A percentile compares a stretch with the other conserved stretches of the same genome.
phyloP scores from a whole-genome alignment of 37 sponge, comb jelly and placozoan species.

The Cladorhizidae sp. region DNA sequence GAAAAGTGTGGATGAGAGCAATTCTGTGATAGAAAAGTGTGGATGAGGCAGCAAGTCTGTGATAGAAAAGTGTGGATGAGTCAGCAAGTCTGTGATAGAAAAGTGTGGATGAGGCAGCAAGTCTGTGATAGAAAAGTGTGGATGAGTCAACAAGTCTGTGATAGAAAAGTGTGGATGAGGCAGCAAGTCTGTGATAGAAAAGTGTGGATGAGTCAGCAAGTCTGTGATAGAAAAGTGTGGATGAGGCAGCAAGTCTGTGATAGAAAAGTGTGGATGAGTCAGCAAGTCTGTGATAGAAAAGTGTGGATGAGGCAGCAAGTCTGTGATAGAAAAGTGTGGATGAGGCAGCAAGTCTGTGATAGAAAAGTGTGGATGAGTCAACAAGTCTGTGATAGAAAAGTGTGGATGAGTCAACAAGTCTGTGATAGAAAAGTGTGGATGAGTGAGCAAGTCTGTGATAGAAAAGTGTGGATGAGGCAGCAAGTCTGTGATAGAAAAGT shows the following conservation, averaged over 20 bases:
- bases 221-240: neutral
- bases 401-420: neutral
- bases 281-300: no score
- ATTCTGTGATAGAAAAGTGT: no score
- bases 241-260: neutral
- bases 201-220: neutral
- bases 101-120: neutral
- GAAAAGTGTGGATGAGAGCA: neutral
- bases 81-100: neutral
- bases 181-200: neutral
- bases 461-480: neutral
- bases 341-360: neutral
- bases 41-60: no score
- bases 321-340: neutral
- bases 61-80: no score
- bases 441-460: neutral
- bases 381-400: no score
- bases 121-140: neutral
- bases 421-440: neutral
- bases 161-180: no score
- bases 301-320: neutral
- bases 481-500: no score
- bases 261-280: no score
- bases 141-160: neutral
- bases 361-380: neutral